Percentiles rank a stretch among this genome's conserved stretches.
These are phyloP conservation scores for Drepanosiphum platanoidis DNA, from an alignment of 2,888 invertebrate genomes.

Conservation along the genomic window DNA sequence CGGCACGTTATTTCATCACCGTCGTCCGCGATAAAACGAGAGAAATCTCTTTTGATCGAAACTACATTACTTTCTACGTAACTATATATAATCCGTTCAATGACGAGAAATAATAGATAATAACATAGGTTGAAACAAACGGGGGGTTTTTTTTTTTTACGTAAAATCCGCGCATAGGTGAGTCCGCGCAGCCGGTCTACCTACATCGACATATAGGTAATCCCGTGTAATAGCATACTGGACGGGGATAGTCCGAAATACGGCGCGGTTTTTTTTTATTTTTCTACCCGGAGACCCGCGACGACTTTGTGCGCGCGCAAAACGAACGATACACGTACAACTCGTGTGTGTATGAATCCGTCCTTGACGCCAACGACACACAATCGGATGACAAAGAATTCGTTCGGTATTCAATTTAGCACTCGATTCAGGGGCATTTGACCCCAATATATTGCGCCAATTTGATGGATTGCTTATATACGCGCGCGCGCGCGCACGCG, in stretches of 20 bases:
- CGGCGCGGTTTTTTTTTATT: no score
- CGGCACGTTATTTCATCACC: not conserved
- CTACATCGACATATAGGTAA: not conserved
- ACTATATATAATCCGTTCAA: not conserved
- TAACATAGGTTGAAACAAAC: not conserved
- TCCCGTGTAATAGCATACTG: no score
- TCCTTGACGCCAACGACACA: constrained; percentile 24
- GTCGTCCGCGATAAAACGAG: not conserved
- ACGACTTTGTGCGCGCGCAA: not conserved
- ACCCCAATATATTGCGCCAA: constrained; percentile 11
- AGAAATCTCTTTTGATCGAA: not conserved
- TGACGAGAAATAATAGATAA: not conserved
- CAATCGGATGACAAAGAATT: not conserved
- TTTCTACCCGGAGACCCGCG: not conserved
- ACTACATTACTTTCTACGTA: not conserved
- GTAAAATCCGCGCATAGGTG: not conserved
- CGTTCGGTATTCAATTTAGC: not conserved
- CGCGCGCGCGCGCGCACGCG: no score
- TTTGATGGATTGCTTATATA: not conserved
- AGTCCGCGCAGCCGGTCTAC: not conserved
- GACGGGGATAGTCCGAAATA: not conserved
- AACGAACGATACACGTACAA: not conserved
- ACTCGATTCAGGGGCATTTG: constrained; percentile 13
- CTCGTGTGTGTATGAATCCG: no score
- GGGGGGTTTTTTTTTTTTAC: not conserved